Evolutionary conservation across 2,888 invertebrate genomes (phyloP).

Genomic region (Acronicta alni): DNA sequence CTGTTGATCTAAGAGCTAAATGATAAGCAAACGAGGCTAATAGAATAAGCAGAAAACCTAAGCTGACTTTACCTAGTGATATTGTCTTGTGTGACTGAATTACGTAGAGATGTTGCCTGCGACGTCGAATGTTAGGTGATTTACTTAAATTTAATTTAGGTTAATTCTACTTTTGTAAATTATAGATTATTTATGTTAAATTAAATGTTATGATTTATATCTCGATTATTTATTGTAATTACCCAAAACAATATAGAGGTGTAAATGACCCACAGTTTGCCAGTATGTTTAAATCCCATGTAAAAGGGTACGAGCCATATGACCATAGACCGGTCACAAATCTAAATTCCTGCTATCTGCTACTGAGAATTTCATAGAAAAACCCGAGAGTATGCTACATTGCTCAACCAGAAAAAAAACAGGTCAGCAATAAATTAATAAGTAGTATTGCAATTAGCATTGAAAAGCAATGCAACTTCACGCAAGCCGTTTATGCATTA

Average conservation of each 20-base stretch:
- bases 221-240: slow-evolving; percentile 16
- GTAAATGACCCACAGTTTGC: no score
- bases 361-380: no score
- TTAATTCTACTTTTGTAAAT: slow-evolving; percentile 71
- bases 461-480: no score
- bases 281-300: neutral
- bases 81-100: slow-evolving; percentile 54
- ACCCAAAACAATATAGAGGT: neutral
- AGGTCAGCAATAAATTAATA: no score
- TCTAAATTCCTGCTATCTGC: no score
- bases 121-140: slow-evolving; percentile 46
- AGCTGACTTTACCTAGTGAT: slow-evolving; percentile 65
- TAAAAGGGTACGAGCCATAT: no score
- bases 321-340: no score
- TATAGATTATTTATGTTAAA: slow-evolving; percentile 78
- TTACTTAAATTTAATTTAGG: slow-evolving; percentile 53
- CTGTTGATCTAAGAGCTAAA: slow-evolving; percentile 81
- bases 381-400: no score
- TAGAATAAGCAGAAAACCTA: slow-evolving; percentile 49
- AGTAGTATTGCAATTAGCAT: no score
- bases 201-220: slow-evolving; percentile 68
- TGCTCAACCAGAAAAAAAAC: no score
- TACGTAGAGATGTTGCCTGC: slow-evolving; percentile 50
- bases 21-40: slow-evolving; percentile 59
- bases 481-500: no score